These are phyloP conservation scores for Caerostris extrusa DNA, from an alignment of 1,140 invertebrate species.

Conservation along the genomic window DNA sequence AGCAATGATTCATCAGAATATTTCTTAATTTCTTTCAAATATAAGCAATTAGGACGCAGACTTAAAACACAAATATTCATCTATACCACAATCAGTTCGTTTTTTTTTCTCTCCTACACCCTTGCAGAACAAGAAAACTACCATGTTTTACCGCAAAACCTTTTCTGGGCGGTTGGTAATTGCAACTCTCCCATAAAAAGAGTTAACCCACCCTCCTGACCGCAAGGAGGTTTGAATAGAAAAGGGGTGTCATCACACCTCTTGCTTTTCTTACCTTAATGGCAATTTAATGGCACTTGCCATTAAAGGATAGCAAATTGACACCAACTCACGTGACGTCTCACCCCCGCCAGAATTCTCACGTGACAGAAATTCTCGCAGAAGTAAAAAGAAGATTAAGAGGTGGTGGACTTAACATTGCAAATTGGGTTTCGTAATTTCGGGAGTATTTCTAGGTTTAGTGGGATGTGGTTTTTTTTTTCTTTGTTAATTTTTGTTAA, in stretches of 20 bases:
- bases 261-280: constrained; percentile 57
- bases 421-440: neutral
- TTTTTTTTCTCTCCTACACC: no score
- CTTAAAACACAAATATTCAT: no score
- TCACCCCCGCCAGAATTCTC: neutral
- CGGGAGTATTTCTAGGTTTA: no score
- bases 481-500: neutral
- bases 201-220: neutral
- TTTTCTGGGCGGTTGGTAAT: constrained; percentile 43
- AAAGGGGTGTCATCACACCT: constrained; percentile 32
- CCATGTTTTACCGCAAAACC: neutral
- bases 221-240: constrained; percentile 24
- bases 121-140: neutral
- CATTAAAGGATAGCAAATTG: constrained; percentile 72
- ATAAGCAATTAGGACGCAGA: no score
- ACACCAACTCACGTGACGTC: constrained; percentile 42
- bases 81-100: no score
- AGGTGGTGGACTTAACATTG: neutral
- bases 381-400: neutral
- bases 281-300: constrained; percentile 71
- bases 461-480: no score
- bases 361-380: neutral
- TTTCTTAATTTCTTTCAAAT: no score
- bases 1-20: no score
- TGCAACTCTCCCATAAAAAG: constrained; percentile 48